Evolutionary conservation across 1,140 invertebrate genomes (phyloP).

Genomic region (Ericerus pela): DNA sequence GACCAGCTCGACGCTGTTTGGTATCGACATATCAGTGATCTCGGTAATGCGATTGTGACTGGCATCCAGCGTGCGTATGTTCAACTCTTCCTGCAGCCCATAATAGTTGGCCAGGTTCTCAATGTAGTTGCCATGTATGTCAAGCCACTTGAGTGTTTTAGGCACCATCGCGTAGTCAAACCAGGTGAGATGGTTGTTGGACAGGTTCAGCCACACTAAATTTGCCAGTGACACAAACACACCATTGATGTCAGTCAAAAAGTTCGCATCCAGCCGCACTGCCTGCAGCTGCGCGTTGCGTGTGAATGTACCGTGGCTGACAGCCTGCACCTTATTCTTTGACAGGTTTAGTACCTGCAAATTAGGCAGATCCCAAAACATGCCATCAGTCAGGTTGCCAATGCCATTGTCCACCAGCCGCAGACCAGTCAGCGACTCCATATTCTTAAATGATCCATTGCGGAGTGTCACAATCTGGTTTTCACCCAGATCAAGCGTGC

Average conservation of each 20-base stretch:
- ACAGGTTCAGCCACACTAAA: slow-evolving; percentile 73
- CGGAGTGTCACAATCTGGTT: slow-evolving; percentile 65
- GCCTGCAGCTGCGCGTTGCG: slow-evolving; percentile 62
- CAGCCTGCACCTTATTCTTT: slow-evolving; percentile 68
- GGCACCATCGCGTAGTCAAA: slow-evolving; percentile 82
- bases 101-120: slow-evolving; percentile 73
- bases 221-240: slow-evolving; percentile 64
- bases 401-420: slow-evolving; percentile 72
- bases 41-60: slow-evolving; percentile 73
- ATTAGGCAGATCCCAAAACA: slow-evolving; percentile 67
- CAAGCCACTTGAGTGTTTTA: slow-evolving; percentile 72
- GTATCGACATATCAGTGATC: slow-evolving; percentile 60
- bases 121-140: slow-evolving; percentile 76
- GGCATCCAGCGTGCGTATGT: slow-evolving; percentile 66
- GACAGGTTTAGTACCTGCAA: slow-evolving; percentile 74
- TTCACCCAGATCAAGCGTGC: slow-evolving; percentile 71
- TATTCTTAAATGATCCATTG: slow-evolving; percentile 66
- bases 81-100: slow-evolving; percentile 53
- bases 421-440: slow-evolving; percentile 70
- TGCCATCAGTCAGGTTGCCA: slow-evolving; percentile 63
- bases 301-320: slow-evolving; percentile 67
- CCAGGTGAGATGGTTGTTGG: slow-evolving; percentile 77
- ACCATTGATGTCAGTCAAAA: slow-evolving; percentile 69
- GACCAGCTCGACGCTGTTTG: slow-evolving; percentile 73
- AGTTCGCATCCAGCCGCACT: slow-evolving; percentile 71